Base-by-base conservation (phyloP, 1,140 invertebrate species). In the Cotesia glomerata region DNA sequence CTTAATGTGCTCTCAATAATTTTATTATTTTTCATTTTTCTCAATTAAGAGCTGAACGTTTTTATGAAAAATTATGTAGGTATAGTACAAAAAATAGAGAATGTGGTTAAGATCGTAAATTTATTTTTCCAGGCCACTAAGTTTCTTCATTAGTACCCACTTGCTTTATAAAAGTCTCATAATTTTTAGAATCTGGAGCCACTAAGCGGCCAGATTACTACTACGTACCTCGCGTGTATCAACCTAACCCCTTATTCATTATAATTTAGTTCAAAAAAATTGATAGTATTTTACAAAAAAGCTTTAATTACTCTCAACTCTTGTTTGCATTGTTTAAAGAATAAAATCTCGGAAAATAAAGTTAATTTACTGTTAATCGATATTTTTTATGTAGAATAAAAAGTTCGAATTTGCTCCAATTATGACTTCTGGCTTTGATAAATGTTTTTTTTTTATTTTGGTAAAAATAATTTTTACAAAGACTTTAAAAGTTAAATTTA, bases 121-220 rank as follows among this genome's bases (percentile, higher is more conserved):
- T 39, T 34, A 34, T 49, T 71, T 71, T 61, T 52, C 63, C n/a
- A 18, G 32, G 14, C 69, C 4, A 34, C 69, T 8, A 54, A 71
- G 69, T 65, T 64, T 64, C 69, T 71, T 71, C 69, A 71, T 71
- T 71, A 71, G 69, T 65, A 52, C 36, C 59, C 45, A 71, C 69
- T 71, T 52, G 61, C 8, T 71, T 71, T 71, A 71, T 71, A 62
- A 65, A 64, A 5, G 62, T 49, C 18, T 58, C 69, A 64, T 71
- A 71, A 71, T 71, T 71, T 65, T 65, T 56, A 64, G 45, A 32
- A 64, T 35, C 49, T 56, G 11, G 49, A 51, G 16, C 16, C 18
- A 51, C 11, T 34, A 71, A 71, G 69, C 18, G 62, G 14, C n/a
- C 34, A 61, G 63, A 63, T 71, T 65, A 56, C 51, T 13, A 16